Base-by-base conservation (phyloP, 2,888 invertebrate genomes). In the Dendrolimus pini region DNA sequence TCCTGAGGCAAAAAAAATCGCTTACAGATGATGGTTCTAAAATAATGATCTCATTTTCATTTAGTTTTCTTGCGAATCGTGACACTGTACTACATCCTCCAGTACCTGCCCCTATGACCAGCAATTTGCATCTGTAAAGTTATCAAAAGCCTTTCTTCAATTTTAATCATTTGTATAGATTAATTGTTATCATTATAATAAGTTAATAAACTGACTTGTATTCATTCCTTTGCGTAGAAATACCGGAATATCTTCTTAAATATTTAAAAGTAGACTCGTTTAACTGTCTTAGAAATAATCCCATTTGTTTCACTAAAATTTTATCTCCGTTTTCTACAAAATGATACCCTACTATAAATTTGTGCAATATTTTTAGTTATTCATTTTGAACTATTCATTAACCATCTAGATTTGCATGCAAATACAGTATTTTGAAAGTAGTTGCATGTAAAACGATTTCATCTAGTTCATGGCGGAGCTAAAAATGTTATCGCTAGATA, bases 51-150 rank as follows among this genome's bases (percentile, higher is more conserved):
- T 95, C 92, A 61, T 93, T 91, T 58, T 92, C 91, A 9, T 94
- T 94, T 12, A 96, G 82, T 61, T 92, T 92, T 55, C 92, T 91
- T 0, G 95, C 91, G 65, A 98, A 93, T 77, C 96, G 96, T 69
- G 97, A 95, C 8, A 97, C 96, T 61, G 96, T 92, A 14, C 96
- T 93, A 78, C 97, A 96, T 6, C 99, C 99, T 1, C 96, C 99
- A 0, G 97, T 85, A 2, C 99, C 99, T 1, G 97, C 98, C 2
- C 99, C 99, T 14, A 98, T 94, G 7, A 99, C 94, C 54, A 98
- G 85, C 54, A 99, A 82, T 80, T 96, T 95, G 70, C 96, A 96
- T 65, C 95, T 95, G 62, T 9, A 62, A 60, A 30, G 18, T 47
- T 2, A 54, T 41, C n/a, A 13, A n/a, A 7, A 41, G 2, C 14